Base-by-base conservation (phyloP, 2,797 vertebrate species). In the Mus minutoides region DNA sequence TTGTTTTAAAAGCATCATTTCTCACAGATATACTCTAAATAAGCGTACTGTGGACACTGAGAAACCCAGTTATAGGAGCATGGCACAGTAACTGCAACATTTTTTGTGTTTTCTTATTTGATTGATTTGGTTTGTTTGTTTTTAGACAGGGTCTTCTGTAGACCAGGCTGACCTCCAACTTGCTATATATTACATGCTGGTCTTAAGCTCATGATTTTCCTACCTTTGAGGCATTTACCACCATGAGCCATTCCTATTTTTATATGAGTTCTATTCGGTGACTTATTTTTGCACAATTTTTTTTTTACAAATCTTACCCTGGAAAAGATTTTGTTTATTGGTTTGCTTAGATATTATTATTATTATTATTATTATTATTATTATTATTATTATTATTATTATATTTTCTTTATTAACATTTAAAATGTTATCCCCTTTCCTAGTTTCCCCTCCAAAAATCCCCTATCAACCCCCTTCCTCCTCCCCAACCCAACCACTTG, bases 271-370 rank as follows among this genome's bases (percentile, higher is more conserved):
- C 12, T 37, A 43, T 58, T 46, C 34, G 95, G 3, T 76, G 16
- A 54, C 82, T 90, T 90, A 29, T 75, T 80, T 75, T 79, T 92
- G 78, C 64, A 80, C 76, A 58, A 34, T 60, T 87, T n/a, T 88
- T 64, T 13, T 64, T 64, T 62, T 31, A 16, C 3, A n/a, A n/a
- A 87, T 73, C 3, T 0, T 37, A 86, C 37, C 29, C 94, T 12
- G 16, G 13, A 67, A 79, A 78, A 76, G 10, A 90, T 75, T 91
- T 94, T 64, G 9, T 29, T 64, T 64, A 17, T 12, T 43, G 21
- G 6, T 43, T 62, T 7, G 34, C 22, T n/a, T n/a, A n/a, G n/a
- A n/a, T n/a, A n/a, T n/a, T n/a, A n/a, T n/a, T n/a, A n/a, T n/a
- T n/a, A n/a, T n/a, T n/a, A n/a, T n/a, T n/a, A n/a, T n/a, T n/a